These are phyloP conservation scores for Saxidomus purpurata DNA, from an alignment of 1,140 invertebrate genomes.

Conservation along the genomic window DNA sequence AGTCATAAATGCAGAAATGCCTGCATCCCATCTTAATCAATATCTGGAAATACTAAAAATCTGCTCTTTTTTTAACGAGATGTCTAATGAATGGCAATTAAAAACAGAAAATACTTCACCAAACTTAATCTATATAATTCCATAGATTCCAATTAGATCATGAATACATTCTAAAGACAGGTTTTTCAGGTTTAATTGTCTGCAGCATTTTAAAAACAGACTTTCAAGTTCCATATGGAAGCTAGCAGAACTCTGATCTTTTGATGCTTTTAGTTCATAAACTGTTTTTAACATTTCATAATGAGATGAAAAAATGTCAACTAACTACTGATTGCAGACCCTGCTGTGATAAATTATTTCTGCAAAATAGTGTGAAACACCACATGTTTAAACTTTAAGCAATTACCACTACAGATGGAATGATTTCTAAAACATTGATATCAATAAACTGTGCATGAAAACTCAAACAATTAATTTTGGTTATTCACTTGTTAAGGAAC, in stretches of 20 bases:
- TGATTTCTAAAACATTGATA: too few relatives aligned
- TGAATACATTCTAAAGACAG: background rate
- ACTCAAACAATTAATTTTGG: too few relatives aligned
- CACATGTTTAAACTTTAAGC: too few relatives aligned
- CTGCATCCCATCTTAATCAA: background rate
- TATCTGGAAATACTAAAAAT: background rate
- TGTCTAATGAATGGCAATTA: background rate
- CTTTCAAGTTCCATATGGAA: background rate
- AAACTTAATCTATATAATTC: background rate
- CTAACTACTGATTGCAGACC: too few relatives aligned
- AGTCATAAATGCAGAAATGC: background rate
- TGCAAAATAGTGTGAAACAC: too few relatives aligned
- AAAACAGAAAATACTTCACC: background rate
- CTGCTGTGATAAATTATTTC: too few relatives aligned
- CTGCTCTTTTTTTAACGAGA: background rate
- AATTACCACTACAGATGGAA: too few relatives aligned
- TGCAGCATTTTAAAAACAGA: background rate
- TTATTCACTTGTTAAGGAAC: too few relatives aligned
- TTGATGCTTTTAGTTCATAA: background rate
- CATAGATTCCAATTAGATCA: background rate
- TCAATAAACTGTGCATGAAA: too few relatives aligned
- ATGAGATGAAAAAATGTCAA: too few relatives aligned
- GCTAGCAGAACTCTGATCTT: background rate
- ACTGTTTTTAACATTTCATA: background rate
- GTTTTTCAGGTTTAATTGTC: background rate